These are phyloP conservation scores for Lepidurus arcticus DNA, from an alignment of 1,140 invertebrate genomes.

Conservation along the genomic window DNA sequence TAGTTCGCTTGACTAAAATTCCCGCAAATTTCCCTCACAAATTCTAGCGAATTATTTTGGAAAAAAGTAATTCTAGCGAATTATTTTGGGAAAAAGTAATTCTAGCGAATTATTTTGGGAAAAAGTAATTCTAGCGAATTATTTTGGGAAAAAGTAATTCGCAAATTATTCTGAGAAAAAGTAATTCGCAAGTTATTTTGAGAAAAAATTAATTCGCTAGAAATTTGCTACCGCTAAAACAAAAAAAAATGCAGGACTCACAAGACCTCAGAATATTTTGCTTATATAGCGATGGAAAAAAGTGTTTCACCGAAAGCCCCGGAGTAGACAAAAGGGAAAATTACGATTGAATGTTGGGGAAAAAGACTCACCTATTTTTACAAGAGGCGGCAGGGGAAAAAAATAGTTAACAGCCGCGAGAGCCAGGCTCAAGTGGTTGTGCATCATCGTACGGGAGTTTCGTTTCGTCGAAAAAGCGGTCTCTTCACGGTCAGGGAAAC, in stretches of 20 bases:
- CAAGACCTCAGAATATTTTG: too few relatives aligned
- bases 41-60: background rate
- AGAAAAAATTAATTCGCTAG: background rate
- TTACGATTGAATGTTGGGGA: background rate
- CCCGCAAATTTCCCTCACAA: too few relatives aligned
- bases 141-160: too few relatives aligned
- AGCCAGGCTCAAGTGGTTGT: background rate
- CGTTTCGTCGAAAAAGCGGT: background rate
- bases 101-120: too few relatives aligned
- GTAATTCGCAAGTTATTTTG: background rate
- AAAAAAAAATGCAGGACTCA: too few relatives aligned
- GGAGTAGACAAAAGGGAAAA: background rate
- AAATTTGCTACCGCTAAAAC: background rate
- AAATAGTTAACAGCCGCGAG: background rate
- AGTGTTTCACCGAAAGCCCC: too few relatives aligned
- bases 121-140: too few relatives aligned
- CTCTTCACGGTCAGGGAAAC: constrained; percentile 17
- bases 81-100: background rate
- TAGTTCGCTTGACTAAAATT: too few relatives aligned
- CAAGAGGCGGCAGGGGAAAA: background rate
- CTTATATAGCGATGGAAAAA: too few relatives aligned
- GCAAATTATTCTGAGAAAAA: too few relatives aligned
- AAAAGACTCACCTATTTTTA: background rate
- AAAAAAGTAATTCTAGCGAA: too few relatives aligned
- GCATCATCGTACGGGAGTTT: constrained; percentile 4